Evolutionary conservation across 1,140 invertebrate genomes (phyloP), one percentile per base, ranked within the genome.

Genomic region (Steinernema khuongi): DNA sequence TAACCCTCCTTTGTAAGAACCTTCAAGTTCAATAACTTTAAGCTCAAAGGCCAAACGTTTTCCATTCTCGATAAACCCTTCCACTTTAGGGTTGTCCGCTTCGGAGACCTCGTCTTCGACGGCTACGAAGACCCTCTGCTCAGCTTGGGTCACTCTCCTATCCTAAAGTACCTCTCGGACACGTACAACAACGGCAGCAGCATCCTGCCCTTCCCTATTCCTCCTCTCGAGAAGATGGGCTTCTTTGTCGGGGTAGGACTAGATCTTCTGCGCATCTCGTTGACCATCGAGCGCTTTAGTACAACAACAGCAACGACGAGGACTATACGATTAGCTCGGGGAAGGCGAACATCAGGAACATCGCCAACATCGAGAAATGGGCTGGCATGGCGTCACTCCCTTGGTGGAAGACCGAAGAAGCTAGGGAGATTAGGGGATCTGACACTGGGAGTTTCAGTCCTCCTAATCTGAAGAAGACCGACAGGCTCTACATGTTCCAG

Each of bases 241-340:
- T 60, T 78, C 29, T 78, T 78, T 33, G 73, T 75, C 36, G n/a
- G 17, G 28, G 73, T 77, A 44, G 41, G 1, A 41, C 28, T 11
- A 33, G 7, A 71, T 67, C 11, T n/a, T 41, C 17, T 18, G 11
- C 17, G n/a, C 36, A n/a, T 41, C 36, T 30, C 0, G 18, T 60
- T 1, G 18, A 68, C 0, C 18, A n/a, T 17, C n/a, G 2, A 1
- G 26, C 1, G 17, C 19, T 74, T 76, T 14, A 72, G 70, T 78
- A 78, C 50, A 78, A 78, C 72, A 78, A 78, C 43, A 79, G 77
- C 1, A 79, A 79, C 32, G 76, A 78, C 41, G 77, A 75, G 18
- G 72, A 75, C 26, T 78, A 78, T 41, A 33, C 26, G 18, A 71
- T 78, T 19, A 22, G 69, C 18, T 79, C 76, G 4, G 76, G 76